Conservation (phyloP, 2,888 invertebrate species). For the Allolobophora icterica region DNA sequence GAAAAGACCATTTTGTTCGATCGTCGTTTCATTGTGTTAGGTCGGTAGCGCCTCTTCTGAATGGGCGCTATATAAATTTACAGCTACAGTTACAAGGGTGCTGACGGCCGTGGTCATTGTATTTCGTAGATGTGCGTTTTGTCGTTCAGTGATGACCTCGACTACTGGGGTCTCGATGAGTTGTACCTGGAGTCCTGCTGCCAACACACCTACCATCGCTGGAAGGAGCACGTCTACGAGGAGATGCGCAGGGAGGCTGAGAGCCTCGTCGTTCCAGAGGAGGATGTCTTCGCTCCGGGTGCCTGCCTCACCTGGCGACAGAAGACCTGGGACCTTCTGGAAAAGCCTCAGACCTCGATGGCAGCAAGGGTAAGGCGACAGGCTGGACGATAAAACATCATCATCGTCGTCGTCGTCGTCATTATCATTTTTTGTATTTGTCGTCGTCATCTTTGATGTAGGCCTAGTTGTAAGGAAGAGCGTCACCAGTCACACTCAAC, state of each 20-base stretch:
- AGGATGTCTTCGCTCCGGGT: slow-evolving; percentile 90
- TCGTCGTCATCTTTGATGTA: neutral
- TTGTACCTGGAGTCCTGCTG: slow-evolving; percentile 96
- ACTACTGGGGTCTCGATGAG: slow-evolving; percentile 98
- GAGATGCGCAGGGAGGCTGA: slow-evolving; percentile 99
- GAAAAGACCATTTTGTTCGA: no score
- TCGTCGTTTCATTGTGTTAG: no score
- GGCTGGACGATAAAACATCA: slow-evolving; percentile 1
- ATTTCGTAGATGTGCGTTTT: slow-evolving; percentile 83
- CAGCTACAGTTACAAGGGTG: no score
- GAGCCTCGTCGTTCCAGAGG: slow-evolving; percentile 90
- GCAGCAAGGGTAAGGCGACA: slow-evolving; percentile 84
- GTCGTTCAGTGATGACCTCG: slow-evolving; percentile 96
- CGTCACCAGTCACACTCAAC: neutral
- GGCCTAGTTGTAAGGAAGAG: neutral
- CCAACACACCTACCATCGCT: slow-evolving; percentile 96
- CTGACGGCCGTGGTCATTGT: no score
- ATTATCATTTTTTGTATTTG: neutral
- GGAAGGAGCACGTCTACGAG: slow-evolving; percentile 97
- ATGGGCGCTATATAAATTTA: no score
- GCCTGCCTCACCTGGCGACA: slow-evolving; percentile 93
- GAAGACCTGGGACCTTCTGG: slow-evolving; percentile 95
- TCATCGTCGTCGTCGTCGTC: neutral
- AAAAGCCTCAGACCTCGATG: slow-evolving; percentile 95
- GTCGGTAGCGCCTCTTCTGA: no score